These are phyloP conservation scores for Neostethus bicornis DNA, from an alignment of 2,797 vertebrate species.

Conservation along the genomic window DNA sequence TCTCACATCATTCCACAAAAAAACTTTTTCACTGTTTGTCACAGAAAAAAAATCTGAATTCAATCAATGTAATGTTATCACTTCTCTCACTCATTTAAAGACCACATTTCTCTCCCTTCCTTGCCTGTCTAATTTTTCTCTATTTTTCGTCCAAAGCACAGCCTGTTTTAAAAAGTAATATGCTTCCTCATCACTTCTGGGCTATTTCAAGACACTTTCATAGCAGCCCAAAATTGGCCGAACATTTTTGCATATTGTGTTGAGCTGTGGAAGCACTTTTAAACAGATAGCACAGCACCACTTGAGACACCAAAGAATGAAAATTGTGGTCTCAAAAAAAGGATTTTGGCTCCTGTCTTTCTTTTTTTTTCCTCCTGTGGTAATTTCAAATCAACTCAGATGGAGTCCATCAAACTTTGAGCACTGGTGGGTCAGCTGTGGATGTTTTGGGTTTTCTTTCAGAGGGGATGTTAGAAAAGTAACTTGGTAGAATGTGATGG, in stretches of 20 bases:
- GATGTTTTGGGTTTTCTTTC: constrained; percentile 47
- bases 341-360: constrained; percentile 69
- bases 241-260: constrained; percentile 73
- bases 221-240: constrained; percentile 58
- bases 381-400: constrained; percentile 73
- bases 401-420: constrained; percentile 60
- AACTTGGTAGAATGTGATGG: constrained; percentile 61
- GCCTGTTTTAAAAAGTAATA: constrained; percentile 75
- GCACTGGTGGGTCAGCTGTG: constrained; percentile 52
- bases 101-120: constrained; percentile 33
- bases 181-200: constrained; percentile 73
- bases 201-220: constrained; percentile 72
- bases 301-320: constrained; percentile 69
- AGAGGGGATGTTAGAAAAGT: constrained; percentile 49
- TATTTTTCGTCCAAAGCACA: constrained; percentile 51
- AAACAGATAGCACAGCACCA: constrained; percentile 60
- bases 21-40: constrained; percentile 55
- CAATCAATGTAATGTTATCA: constrained; percentile 72
- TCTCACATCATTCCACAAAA: constrained; percentile 44
- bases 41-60: constrained; percentile 72
- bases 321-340: constrained; percentile 74
- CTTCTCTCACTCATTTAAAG: constrained; percentile 53
- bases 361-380: constrained; percentile 58
- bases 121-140: constrained; percentile 21
- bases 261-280: constrained; percentile 57